Evolutionary conservation across 2,113 vertebrate species (phyloP), one percentile per base, ranked within the genome.

Genomic region (Acrocephalus arundinaceus): DNA sequence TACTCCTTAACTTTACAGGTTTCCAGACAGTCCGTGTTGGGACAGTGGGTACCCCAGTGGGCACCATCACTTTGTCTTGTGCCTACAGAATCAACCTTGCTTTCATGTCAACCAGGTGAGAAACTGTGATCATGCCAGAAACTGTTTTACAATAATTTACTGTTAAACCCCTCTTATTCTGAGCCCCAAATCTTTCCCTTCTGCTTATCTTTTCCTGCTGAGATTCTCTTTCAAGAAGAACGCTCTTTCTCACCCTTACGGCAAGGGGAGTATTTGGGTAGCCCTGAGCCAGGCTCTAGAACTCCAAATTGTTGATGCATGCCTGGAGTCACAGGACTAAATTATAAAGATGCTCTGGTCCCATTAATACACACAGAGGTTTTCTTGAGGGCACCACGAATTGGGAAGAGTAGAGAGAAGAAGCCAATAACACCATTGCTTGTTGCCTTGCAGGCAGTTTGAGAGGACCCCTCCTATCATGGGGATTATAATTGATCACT

Each of bases 401-500:
- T 8, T 82, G 80, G 49, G 22, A 72, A 94, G 54, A 93, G 23
- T 75, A 95, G 87, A 86, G 70, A 93, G 70, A 61, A 71, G 27
- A 80, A 94, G 85, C 65, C 86, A 97, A 88, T 98, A 97, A 87
- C 71, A 39, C 55, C 89, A 51, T 98, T 98, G 93, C 96, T 98
- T 98, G 88, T 97, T 98, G 94, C 96, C 85, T 98, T 98, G 86
- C 98, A 99, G 99, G 97, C 99, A 99, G 96, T 99, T 99, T 98
- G 99, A 99, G 97, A 98, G 98, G 96, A 98, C 99, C 21, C 98
- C 98, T 94, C 99, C 99, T 58, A 99, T 99, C 98, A 99, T 99
- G 99, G 99, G 99, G 68, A 99, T 99, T 97, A 99, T 99, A 88
- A 99, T 99, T 97, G 99, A 99, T 98, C 99, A 99, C 97, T 99